Evolutionary conservation across 1,140 invertebrate genomes (phyloP).

Genomic region (Ceratoteleas bidentatus): DNA sequence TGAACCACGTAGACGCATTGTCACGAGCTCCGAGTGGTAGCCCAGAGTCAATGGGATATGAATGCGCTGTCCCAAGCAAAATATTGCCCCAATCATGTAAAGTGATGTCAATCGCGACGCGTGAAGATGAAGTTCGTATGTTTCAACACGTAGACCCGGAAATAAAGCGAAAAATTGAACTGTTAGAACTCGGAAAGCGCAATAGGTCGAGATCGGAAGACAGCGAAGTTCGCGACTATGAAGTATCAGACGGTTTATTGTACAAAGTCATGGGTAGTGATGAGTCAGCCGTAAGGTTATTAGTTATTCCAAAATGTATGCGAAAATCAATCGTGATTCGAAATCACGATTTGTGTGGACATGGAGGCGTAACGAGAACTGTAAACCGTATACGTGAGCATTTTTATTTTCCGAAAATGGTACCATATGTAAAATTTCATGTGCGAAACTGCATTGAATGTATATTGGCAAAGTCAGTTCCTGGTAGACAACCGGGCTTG

Average conservation of each 20-base stretch:
- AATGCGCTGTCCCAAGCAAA: too few species aligned
- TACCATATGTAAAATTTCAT: neutral
- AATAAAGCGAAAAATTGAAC: neutral
- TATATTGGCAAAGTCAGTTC: neutral
- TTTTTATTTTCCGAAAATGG: neutral
- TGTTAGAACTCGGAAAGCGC: too few species aligned
- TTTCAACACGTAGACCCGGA: constrained; percentile 1
- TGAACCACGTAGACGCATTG: neutral
- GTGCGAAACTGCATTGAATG: neutral
- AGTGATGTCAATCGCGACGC: too few species aligned
- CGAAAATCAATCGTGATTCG: neutral
- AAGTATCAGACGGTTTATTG: neutral
- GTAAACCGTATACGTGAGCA: neutral
- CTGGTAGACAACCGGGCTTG: neutral
- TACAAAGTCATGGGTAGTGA: neutral
- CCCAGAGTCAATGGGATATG: neutral
- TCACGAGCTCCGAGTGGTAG: neutral
- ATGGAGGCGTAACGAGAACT: neutral
- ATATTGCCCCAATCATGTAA: neutral
- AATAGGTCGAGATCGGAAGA: too few species aligned
- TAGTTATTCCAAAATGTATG: neutral
- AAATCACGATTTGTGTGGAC: neutral
- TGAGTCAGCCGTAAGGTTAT: neutral
- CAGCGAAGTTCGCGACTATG: too few species aligned
- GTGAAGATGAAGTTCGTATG: too few species aligned